These are phyloP conservation scores for Eptatretus burgeri DNA, from an alignment of 2,113 vertebrate species.

Conservation along the genomic window DNA sequence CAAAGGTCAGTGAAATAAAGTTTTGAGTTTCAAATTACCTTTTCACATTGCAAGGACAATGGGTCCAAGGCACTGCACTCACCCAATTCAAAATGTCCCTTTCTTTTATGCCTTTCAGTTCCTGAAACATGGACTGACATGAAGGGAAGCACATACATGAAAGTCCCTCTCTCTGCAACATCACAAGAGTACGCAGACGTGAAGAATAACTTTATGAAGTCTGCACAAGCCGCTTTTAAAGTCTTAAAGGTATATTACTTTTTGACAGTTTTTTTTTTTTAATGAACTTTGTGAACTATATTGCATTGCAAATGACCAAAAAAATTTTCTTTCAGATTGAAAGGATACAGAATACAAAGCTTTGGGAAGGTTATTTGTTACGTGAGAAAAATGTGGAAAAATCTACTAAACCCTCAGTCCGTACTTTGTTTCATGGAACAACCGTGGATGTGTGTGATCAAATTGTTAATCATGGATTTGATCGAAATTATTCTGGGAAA, in stretches of 20 bases:
- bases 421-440: background rate
- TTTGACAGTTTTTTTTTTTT: too few relatives aligned
- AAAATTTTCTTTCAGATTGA: background rate
- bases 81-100: too few relatives aligned
- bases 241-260: background rate
- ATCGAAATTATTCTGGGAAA: background rate
- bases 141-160: background rate
- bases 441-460: background rate
- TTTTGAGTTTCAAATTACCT: too few relatives aligned
- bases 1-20: too few relatives aligned
- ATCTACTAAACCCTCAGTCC: too few relatives aligned
- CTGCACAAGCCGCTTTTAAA: background rate
- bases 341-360: background rate
- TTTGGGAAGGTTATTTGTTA: background rate
- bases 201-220: background rate
- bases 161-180: background rate
- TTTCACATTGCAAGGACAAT: too few relatives aligned
- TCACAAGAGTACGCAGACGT: conserved; percentile 1
- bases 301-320: too few relatives aligned
- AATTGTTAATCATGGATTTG: background rate
- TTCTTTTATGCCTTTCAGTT: too few relatives aligned
- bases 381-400: too few relatives aligned
- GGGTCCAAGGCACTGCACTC: too few relatives aligned
- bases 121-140: background rate
- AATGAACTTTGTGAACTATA: too few relatives aligned